Percentiles rank a stretch among this genome's conserved stretches.
Evolutionary conservation across 2,888 invertebrate genomes (phyloP).

Genomic region (Polyommatus iphigenia): DNA sequence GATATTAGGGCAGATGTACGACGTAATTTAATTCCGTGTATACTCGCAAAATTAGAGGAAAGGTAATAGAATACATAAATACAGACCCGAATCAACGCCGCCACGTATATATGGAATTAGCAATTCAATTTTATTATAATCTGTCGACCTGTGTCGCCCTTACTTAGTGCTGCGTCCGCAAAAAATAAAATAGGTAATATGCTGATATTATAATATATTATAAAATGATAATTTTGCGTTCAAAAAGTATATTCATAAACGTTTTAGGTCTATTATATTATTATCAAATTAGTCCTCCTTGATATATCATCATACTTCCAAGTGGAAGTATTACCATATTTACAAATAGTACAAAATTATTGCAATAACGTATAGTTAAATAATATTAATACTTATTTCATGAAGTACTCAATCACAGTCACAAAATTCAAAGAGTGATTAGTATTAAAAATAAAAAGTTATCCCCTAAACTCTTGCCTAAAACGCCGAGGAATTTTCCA

Average conservation of each 20-base stretch:
- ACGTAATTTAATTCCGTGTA: slow-evolving; percentile 66
- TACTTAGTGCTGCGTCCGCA: slow-evolving; percentile 18
- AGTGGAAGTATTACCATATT: too few relatives aligned
- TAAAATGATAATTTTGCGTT: not conserved
- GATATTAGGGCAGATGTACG: slow-evolving; percentile 67
- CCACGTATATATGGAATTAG: slow-evolving; percentile 32
- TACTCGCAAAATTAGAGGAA: slow-evolving; percentile 57
- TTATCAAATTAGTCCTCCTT: not conserved
- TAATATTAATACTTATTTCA: not conserved
- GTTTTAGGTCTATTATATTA: not conserved
- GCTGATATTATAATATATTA: not conserved
- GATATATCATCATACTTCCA: too few relatives aligned
- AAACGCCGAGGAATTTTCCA: slow-evolving; percentile 32
- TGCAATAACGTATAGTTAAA: not conserved
- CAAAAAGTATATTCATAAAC: not conserved
- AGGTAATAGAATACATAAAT: slow-evolving; percentile 46
- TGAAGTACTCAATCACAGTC: not conserved
- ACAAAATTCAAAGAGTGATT: not conserved
- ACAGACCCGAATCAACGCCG: slow-evolving; percentile 38
- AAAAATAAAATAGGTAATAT: not conserved
- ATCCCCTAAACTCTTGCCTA: slow-evolving; percentile 27
- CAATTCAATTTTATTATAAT: slow-evolving; percentile 36
- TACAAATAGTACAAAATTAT: too few relatives aligned
- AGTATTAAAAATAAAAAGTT: slow-evolving; percentile 28
- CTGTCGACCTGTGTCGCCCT: slow-evolving; percentile 31